phyloP scores from a whole-genome alignment of 1,140 invertebrate species.

The Drosophila ogumai region DNA sequence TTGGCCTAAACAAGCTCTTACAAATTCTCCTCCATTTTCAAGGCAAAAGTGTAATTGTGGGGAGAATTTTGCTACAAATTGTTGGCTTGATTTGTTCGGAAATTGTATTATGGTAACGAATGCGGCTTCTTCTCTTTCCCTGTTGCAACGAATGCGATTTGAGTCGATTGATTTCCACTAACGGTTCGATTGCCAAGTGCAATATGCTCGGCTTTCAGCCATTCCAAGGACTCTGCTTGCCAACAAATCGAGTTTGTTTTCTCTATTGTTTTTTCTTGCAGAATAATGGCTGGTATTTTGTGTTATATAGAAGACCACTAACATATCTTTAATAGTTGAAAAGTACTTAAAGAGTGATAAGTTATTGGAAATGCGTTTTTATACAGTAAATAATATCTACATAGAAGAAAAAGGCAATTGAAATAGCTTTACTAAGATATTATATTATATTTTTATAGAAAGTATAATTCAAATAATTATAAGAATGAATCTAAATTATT shows the following conservation, averaged over 20 bases:
- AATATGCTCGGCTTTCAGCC: conserved; percentile 22
- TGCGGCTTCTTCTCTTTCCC: conserved; percentile 1
- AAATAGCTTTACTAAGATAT: background rate
- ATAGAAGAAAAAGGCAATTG: too few relatives aligned
- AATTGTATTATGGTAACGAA: conserved; percentile 72
- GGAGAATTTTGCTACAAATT: conserved; percentile 49
- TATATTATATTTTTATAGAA: too few relatives aligned
- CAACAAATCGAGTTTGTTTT: conserved; percentile 20
- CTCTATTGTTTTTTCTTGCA: background rate
- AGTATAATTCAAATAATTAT: too few relatives aligned
- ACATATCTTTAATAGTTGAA: background rate
- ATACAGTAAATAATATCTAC: background rate
- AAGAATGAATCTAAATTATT: too few relatives aligned
- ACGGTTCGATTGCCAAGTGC: conserved; percentile 22
- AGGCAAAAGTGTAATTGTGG: conserved; percentile 10
- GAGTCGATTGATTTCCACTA: conserved; percentile 42
- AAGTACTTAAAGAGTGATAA: background rate
- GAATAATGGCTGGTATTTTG: conserved; percentile 2
- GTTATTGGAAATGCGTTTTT: background rate
- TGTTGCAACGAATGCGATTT: conserved; percentile 52
- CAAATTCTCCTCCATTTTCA: conserved; percentile 44
- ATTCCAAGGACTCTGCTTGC: conserved; percentile 7
- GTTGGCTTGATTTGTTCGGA: conserved; percentile 66
- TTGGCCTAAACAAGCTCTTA: conserved; percentile 14
- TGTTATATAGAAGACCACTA: background rate